Evolutionary conservation across 2,113 vertebrate species (phyloP).

Genomic region (Melozone crissalis): DNA sequence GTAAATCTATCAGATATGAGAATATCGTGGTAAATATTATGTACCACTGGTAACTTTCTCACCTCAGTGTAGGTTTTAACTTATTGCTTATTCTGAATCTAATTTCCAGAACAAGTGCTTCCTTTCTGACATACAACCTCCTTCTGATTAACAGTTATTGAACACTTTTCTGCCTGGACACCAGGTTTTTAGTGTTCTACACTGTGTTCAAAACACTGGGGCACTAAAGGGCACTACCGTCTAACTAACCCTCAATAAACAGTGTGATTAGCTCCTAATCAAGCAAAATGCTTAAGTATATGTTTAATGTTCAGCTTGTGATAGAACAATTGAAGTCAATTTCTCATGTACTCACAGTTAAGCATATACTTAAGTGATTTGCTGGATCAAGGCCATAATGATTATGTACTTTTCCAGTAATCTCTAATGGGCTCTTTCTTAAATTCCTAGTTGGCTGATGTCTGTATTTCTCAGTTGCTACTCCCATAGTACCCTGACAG

Average conservation of each 20-base stretch:
- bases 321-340: constrained; percentile 51
- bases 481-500: background rate
- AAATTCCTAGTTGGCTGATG: background rate
- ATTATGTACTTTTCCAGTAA: constrained; percentile 53
- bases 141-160: background rate
- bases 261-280: constrained; percentile 36
- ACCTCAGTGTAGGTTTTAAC: background rate
- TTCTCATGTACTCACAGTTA: constrained; percentile 38
- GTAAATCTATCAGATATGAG: background rate
- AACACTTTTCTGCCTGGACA: background rate
- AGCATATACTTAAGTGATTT: constrained; percentile 52
- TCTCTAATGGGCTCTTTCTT: constrained; percentile 10
- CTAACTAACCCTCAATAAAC: constrained; percentile 47
- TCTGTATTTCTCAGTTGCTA: background rate
- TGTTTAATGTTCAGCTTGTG: background rate
- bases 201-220: background rate
- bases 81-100: background rate
- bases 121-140: background rate
- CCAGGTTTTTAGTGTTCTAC: background rate
- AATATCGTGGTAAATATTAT: background rate
- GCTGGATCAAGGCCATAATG: constrained; percentile 59
- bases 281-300: constrained; percentile 36
- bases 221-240: background rate
- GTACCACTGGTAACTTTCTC: background rate
- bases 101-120: background rate